Evolutionary conservation across 2,888 invertebrate genomes (phyloP).

Genomic region (Tipula lateralis): DNA sequence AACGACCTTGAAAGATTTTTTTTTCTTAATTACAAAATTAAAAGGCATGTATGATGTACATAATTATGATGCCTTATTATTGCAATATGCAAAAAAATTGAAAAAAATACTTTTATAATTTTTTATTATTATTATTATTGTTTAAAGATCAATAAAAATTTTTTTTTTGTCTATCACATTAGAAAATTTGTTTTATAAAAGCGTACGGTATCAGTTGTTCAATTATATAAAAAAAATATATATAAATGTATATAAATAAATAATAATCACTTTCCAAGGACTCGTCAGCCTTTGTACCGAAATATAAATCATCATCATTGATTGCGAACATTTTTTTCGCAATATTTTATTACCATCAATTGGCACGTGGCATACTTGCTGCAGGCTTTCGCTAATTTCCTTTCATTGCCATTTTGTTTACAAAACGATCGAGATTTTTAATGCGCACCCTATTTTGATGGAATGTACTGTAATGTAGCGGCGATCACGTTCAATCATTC

Average conservation of each 20-base stretch:
- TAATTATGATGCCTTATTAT: not conserved
- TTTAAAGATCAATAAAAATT: not conserved
- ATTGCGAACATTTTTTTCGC: not conserved
- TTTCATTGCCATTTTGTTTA: not conserved
- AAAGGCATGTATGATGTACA: not conserved
- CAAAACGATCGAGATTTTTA: not conserved
- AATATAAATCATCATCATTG: not conserved
- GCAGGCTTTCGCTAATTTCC: not conserved
- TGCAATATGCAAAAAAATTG: not conserved
- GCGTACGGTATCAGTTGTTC: slow-evolving; percentile 19
- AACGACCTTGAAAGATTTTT: not conserved
- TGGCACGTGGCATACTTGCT: slow-evolving; percentile 1
- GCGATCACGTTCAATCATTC: not conserved
- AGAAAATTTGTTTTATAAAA: slow-evolving; percentile 11
- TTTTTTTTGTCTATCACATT: not conserved
- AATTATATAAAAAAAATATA: slow-evolving; percentile 16
- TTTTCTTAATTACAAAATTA: not conserved
- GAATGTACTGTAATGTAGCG: not conserved
- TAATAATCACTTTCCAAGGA: slow-evolving; percentile 19
- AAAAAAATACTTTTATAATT: not conserved
- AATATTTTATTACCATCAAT: slow-evolving; percentile 1
- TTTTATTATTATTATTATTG: not conserved
- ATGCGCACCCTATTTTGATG: not conserved
- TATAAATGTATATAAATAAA: slow-evolving; percentile 19
- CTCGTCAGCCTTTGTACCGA: not conserved